Base-by-base conservation (phyloP, 1,140 invertebrate genomes). In the Maconellicoccus hirsutus region DNA sequence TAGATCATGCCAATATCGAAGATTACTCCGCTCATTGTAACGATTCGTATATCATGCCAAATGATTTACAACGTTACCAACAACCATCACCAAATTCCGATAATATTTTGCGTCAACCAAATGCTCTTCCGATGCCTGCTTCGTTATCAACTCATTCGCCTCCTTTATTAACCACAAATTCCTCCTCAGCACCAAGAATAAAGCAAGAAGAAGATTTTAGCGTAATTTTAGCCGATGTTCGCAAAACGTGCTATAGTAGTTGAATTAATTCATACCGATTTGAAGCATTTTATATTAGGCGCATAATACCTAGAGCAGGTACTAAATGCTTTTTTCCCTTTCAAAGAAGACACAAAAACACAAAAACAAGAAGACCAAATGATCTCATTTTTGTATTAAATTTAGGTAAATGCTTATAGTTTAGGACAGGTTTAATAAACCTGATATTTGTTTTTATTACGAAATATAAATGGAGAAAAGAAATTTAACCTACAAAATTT, bases 181-280 rank as follows among this genome's bases (percentile, higher is more conserved):
- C 42, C 3, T 16, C 61, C 22, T 12, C 19, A 12, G 27, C n/a
- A 22, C 42, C 29, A 7, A 27, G 52, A 59, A 39, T 59, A 83
- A 22, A 87, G 29, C 66, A 70, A 63, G 89, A 91, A 70, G 89
- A 91, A 73, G 89, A 92, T 77, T 92, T 92, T 79, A 91, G 89
- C 80, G 89, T 90, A 73, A 92, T 92, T 75, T 79, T 92, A 52
- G 90, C 90, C 1, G 89, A 90, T 73, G 90, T 92, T 42, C 83
- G 90, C 72, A 91, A 92, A 78, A 92, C 90, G 25, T 92, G 90
- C 78, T 92, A 91, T 80, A 91, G 89, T 82, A 91, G 89, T 81
- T 90, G 80, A 78, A 29, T 19, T 29, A 19, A 16, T 27, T 10
- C 3, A 4, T 14, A 21, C 23, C 10, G 2, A 25, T 66, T 22